Evolutionary conservation across 2,888 invertebrate species (phyloP), one percentile per base, ranked within the genome.

Genomic region (Aplocera efformata): DNA sequence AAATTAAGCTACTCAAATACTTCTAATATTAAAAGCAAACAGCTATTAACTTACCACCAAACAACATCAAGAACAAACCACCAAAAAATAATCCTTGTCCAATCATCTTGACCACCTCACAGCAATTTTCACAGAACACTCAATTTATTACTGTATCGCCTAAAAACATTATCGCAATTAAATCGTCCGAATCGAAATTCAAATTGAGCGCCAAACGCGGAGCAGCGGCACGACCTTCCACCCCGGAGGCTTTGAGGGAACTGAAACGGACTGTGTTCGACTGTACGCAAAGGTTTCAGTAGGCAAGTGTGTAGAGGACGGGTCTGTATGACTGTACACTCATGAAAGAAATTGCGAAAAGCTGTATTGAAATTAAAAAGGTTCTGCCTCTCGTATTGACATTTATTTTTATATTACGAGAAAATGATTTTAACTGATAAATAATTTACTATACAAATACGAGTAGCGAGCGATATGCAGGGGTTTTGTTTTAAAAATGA

Each of bases 31-130:
- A 22, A 30, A 8, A 42, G 38, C 22, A 41, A 36, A 30, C 41
- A 34, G 32, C 30, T 72, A 17, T 3, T 17, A 3, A 17, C 83
- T 77, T 62, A 85, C 84, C 82, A 58, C 79, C 74, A 39, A 81
- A 74, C 45, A 77, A 56, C 59, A 74, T 68, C 55, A 81, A 50
- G 47, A 81, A 63, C 35, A 77, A 56, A 46, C 66, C 61, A 35
- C 60, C 57, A 55, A 75, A 63, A 33, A 62, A 45, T 38, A 72
- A 60, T 66, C 70, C 66, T 53, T 64, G 62, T 35, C 63, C 58
- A 22, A 70, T 57, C 81, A 80, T 81, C 56, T 61, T 73, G 39
- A 42, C 41, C 70, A 61, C 64, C 62, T 47, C 56, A 62, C 63
- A 61, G 66, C 64, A 63, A 56, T 40, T 31, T 41, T 43, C 61